phyloP scores from a whole-genome alignment of 2,888 invertebrate species.

The Melanostoma mellinum region DNA sequence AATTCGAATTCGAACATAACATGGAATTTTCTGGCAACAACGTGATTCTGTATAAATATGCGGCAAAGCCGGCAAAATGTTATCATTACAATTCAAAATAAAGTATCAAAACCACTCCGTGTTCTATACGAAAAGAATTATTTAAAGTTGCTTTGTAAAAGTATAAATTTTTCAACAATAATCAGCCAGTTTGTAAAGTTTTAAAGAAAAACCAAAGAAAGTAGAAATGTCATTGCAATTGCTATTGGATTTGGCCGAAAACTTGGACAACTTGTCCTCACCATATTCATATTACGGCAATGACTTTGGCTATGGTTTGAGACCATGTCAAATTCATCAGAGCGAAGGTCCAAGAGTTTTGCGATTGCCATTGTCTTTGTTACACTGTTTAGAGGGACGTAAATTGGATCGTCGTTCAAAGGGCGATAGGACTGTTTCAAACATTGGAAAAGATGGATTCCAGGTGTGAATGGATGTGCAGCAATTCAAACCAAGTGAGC shows the following conservation, averaged over 20 bases:
- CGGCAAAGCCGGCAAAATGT: constrained; percentile 80
- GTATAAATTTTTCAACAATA: no score
- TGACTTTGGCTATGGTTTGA: constrained; percentile 9
- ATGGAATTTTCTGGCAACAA: no score
- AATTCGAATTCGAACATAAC: no score
- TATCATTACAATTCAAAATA: neutral
- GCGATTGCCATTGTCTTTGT: constrained; percentile 15
- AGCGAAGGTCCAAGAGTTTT: constrained; percentile 7
- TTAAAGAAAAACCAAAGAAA: no score
- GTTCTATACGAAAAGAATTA: no score
- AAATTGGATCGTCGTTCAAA: neutral
- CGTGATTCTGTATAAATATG: constrained; percentile 20
- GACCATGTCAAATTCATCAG: constrained; percentile 25
- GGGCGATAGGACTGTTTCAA: neutral
- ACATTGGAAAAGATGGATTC: constrained; percentile 85
- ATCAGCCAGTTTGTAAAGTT: no score
- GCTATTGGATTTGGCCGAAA: constrained; percentile 41
- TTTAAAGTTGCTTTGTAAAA: no score
- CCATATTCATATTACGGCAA: constrained; percentile 16
- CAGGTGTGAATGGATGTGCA: constrained; percentile 88
- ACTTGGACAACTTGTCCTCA: constrained; percentile 35
- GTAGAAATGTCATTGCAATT: constrained; percentile 19
- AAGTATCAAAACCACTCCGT: no score
- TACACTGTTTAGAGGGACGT: neutral
- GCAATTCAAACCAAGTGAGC: constrained; percentile 89